Conservation (phyloP, 2,113 vertebrate genomes). For the Lepidothrix coronata region DNA sequence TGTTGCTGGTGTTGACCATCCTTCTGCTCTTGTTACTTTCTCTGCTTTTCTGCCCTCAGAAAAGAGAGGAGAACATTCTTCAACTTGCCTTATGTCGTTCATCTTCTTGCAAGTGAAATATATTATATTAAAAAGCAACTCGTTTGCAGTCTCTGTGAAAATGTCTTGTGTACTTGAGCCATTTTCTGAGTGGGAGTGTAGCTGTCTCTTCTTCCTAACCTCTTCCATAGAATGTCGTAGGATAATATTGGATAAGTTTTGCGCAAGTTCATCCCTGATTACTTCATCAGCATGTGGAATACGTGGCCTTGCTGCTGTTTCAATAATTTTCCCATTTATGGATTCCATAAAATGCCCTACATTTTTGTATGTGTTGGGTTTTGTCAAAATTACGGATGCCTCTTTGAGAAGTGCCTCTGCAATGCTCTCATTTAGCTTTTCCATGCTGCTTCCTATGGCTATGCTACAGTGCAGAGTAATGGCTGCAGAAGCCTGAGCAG, state of each 20-base stretch:
- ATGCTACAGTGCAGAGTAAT: constrained; percentile 77
- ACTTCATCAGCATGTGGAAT: constrained; percentile 71
- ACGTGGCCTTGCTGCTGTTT: constrained; percentile 78
- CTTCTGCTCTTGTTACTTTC: not conserved
- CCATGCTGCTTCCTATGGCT: constrained; percentile 76
- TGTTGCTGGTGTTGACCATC: not conserved
- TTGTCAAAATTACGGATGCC: constrained; percentile 80
- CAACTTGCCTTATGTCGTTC: constrained; percentile 72
- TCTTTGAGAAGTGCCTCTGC: constrained; percentile 87
- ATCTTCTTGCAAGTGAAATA: constrained; percentile 88
- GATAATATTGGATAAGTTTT: constrained; percentile 86
- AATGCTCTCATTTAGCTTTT: constrained; percentile 81
- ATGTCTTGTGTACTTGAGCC: constrained; percentile 65
- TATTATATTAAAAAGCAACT: constrained; percentile 85
- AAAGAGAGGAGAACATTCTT: constrained; percentile 59
- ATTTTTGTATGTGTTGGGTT: constrained; percentile 78
- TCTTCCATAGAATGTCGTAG: constrained; percentile 87
- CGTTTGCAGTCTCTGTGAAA: constrained; percentile 82
- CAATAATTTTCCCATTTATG: constrained; percentile 82
- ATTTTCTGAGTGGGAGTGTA: constrained; percentile 54
- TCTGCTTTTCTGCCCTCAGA: not conserved
- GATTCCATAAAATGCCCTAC: constrained; percentile 84
- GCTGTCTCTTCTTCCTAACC: constrained; percentile 76
- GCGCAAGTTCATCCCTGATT: constrained; percentile 81
- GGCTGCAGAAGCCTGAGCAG: constrained; percentile 79